Evolutionary conservation across 2,113 vertebrate species (phyloP), one percentile per base, ranked within the genome.

Genomic region (Chlamydotis undulata): DNA sequence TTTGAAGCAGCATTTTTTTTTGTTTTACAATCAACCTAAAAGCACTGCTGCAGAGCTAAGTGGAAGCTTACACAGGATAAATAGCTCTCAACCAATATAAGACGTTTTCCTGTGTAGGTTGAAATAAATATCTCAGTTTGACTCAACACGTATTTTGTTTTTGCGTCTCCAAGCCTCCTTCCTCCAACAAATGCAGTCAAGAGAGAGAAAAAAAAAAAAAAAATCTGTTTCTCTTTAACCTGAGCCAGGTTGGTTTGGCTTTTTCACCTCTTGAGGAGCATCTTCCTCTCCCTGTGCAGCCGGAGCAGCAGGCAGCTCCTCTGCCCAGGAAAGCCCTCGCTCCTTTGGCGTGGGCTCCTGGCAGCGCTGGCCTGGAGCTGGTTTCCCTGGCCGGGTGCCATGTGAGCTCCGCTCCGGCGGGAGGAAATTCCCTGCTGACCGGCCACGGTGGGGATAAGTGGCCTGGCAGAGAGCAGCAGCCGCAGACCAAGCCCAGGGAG

Each of bases 361-460:
- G 96, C 94, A 94, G 75, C 79, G 3, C 39, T 1, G 11, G 10
- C 74, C 80, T 3, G 21, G 92, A 76, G 92, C 64, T 65, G 77
- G 26, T 83, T 95, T 84, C 78, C n/a, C 74, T 96, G 96, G 92
- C 94, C 2, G 3, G 45, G 61, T 0, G 57, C 96, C 95, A 91
- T 2, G 7, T 0, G 4, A 93, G 43, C 5, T 6, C 79, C 93
- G 74, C 78, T 95, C 81, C 12, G 1, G 39, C 5, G 1, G 59
- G 77, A 96, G 87, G 96, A 94, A 93, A 95, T 92, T 96, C 93
- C 90, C 96, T 74, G 74, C 92, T 88, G 87, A 59, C 75, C 7
- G 6, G 53, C 82, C 18, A 5, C 0, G 8, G 83, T 12, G 0
- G 76, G 57, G 59, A 83, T 90, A 80, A 90, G 85, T 49, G 88